These are phyloP conservation scores for Trididemnum miniatum DNA, from an alignment of 23 tunicate species.

Conservation along the genomic window DNA sequence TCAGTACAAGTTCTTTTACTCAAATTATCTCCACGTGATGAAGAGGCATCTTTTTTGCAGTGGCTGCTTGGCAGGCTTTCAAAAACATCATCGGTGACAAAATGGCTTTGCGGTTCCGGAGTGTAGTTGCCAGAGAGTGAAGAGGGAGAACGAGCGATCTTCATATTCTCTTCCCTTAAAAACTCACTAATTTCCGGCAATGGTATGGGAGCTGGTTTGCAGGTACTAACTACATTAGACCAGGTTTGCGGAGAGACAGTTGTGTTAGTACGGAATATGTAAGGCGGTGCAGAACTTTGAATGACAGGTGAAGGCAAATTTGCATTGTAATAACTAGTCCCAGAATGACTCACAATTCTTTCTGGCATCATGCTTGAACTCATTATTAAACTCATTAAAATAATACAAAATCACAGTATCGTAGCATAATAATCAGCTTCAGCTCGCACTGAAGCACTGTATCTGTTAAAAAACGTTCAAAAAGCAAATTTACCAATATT, in stretches of 20 bases:
- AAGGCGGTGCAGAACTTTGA: neutral
- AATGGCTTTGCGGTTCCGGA: neutral
- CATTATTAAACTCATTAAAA: too few relatives aligned
- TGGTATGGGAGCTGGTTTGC: neutral
- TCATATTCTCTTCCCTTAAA: conserved; percentile 17
- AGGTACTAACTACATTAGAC: neutral
- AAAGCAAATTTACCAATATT: too few relatives aligned
- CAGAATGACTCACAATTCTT: neutral
- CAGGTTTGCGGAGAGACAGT: neutral
- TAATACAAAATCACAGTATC: too few relatives aligned
- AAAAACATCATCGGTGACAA: neutral
- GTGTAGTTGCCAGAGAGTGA: neutral
- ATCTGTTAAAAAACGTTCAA: too few relatives aligned
- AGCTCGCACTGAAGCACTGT: too few relatives aligned
- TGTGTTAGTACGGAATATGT: neutral
- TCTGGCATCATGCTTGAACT: conserved; percentile 7
- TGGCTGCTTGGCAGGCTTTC: neutral
- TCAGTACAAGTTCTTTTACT: too few relatives aligned
- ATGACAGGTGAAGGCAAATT: neutral
- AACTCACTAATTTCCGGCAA: conserved; percentile 37
- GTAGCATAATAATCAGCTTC: too few relatives aligned
- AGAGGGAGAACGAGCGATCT: neutral
- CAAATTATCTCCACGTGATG: too few relatives aligned
- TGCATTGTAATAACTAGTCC: neutral
- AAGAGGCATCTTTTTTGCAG: neutral